Percentiles rank a stretch among this genome's conserved stretches.
phyloP scores from a whole-genome alignment of 2,113 vertebrate species.

The Egretta garzetta region DNA sequence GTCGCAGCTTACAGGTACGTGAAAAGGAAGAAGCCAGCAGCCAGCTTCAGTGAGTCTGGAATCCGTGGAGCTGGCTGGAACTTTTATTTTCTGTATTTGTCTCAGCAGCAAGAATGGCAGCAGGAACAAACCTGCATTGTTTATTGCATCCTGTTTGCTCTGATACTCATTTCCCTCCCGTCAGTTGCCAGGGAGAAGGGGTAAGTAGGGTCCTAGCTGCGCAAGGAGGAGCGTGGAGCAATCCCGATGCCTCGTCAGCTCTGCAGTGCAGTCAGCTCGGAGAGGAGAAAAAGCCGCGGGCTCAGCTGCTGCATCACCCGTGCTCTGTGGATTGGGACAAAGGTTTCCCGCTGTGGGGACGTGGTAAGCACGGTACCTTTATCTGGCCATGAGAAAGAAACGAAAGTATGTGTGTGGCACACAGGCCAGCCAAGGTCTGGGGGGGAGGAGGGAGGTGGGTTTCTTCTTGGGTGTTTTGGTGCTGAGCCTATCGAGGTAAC shows the following conservation, averaged over 20 bases:
- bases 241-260: background rate
- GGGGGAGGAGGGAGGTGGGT: background rate
- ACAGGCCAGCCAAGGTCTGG: background rate
- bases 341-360: background rate
- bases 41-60: background rate
- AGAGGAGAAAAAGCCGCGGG: rapidly evolving
- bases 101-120: background rate
- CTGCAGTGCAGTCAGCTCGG: background rate
- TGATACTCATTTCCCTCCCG: background rate
- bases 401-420: rapidly evolving
- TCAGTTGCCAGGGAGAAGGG: background rate
- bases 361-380: background rate
- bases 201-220: background rate
- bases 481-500: background rate
- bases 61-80: rapidly evolving
- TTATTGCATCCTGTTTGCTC: background rate
- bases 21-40: background rate
- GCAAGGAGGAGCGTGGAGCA: background rate
- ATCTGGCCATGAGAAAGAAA: background rate
- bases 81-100: background rate
- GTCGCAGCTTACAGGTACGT: background rate
- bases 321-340: background rate
- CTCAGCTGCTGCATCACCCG: background rate
- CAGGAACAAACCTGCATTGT: background rate
- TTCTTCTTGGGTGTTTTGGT: background rate